Evolutionary conservation across 30 jellyfish, hydroid and myxozoan genomes (phyloP), one percentile per base, ranked within the genome.

Genomic region (Clytia hemisphaerica): DNA sequence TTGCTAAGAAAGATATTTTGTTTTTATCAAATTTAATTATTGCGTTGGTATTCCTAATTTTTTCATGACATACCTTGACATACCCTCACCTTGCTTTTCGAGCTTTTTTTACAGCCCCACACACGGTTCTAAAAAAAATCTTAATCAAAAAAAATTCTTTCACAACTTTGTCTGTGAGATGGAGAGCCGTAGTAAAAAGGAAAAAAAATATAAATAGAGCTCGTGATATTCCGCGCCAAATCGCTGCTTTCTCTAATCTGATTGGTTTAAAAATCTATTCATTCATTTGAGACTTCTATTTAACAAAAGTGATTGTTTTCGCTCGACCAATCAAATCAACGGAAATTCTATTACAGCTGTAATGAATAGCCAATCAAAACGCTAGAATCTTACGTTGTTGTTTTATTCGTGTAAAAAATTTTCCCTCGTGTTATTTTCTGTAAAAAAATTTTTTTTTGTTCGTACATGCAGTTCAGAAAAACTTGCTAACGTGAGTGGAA

Each of bases 191-290:
- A n/a, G n/a, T n/a, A n/a, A n/a, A n/a, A n/a, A n/a, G n/a, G n/a
- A n/a, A n/a, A n/a, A n/a, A n/a, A n/a, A n/a, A n/a, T n/a, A n/a
- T n/a, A n/a, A n/a, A n/a, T n/a, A n/a, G n/a, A n/a, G n/a, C n/a
- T n/a, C n/a, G n/a, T n/a, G n/a, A n/a, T n/a, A n/a, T n/a, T 65
- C 78, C 78, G 78, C 78, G 78, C 78, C 78, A 65, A 65, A 65
- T 45, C 42, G 42, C 38, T 48, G n/a, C 40, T 22, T 18, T 45
- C 32, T 31, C 16, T 16, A 14, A 12, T 32, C 63, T 65, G 33
- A 48, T 36, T 65, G 61, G 78, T 45, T 27, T 25, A 65, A 65
- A 57, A 57, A 32, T 34, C 25, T 7, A 12, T 65, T 65, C 78
- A 65, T 65, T 65, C 78, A 65, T 65, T 65, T 45, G 30, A n/a